Percentiles rank a stretch among this genome's conserved stretches.
These are phyloP conservation scores for Lathamus discolor DNA, from an alignment of 2,113 vertebrate species.

Conservation along the genomic window DNA sequence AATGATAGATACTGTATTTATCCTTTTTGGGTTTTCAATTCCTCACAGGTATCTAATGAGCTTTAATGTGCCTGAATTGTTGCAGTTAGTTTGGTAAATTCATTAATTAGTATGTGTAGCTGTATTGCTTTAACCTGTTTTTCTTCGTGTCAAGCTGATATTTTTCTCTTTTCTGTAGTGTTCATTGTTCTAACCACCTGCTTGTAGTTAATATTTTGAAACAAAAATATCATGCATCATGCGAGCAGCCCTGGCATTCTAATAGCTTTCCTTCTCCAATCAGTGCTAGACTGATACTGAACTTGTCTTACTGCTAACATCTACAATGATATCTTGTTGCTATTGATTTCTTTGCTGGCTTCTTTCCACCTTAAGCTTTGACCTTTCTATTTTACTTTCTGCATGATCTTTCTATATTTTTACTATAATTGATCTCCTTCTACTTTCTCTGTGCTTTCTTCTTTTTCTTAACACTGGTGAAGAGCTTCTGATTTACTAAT, in stretches of 20 bases:
- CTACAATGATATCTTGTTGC: background rate
- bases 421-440: background rate
- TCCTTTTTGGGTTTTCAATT: background rate
- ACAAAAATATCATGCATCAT: background rate
- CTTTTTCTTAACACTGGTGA: background rate
- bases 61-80: background rate
- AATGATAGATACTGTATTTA: background rate
- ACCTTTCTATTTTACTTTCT: background rate
- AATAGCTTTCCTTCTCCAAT: background rate
- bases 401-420: background rate
- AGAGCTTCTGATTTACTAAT: background rate
- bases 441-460: background rate
- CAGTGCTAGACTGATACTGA: background rate
- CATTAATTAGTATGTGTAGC: background rate
- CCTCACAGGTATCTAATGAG: background rate
- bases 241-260: background rate
- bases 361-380: background rate
- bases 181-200: background rate
- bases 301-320: background rate
- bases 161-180: background rate
- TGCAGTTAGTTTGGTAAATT: background rate
- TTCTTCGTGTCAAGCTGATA: background rate
- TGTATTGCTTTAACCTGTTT: background rate
- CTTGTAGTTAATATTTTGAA: background rate
- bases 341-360: background rate